Percentiles rank a stretch among this genome's conserved stretches.
phyloP scores from a whole-genome alignment of 2,797 vertebrate species.

The Delichon dasypus region DNA sequence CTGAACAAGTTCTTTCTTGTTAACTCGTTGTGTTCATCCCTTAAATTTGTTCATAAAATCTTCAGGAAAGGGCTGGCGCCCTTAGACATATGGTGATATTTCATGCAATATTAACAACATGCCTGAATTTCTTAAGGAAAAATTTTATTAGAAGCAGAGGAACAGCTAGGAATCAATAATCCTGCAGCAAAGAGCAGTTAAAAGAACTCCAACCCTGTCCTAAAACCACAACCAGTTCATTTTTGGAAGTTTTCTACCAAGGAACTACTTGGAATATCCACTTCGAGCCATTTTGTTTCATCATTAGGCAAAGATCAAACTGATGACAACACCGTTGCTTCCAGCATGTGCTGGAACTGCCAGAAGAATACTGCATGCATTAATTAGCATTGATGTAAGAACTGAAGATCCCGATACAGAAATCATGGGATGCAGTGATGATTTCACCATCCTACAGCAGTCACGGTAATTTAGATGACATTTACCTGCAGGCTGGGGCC shows the following conservation, averaged over 20 bases:
- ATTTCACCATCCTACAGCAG: neutral
- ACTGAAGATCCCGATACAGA: neutral
- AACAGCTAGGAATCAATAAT: neutral
- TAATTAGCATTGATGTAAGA: neutral
- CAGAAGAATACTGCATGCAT: neutral
- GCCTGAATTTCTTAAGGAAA: neutral
- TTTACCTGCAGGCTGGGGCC: neutral
- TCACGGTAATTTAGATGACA: neutral
- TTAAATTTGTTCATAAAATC: neutral
- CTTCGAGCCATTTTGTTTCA: neutral
- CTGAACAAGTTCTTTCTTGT: neutral
- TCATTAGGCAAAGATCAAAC: neutral
- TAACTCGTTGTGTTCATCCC: neutral
- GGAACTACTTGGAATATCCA: neutral
- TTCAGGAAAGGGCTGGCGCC: neutral
- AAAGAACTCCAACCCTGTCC: neutral
- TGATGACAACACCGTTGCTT: neutral
- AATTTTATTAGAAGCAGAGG: neutral
- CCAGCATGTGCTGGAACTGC: neutral
- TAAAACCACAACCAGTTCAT: neutral
- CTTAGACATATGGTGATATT: neutral
- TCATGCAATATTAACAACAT: neutral
- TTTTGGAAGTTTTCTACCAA: neutral
- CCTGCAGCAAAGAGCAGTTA: neutral
- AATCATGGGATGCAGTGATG: neutral